Evolutionary conservation across 2,797 vertebrate genomes (phyloP), one percentile per base, ranked within the genome.

Genomic region (Lophius americanus): DNA sequence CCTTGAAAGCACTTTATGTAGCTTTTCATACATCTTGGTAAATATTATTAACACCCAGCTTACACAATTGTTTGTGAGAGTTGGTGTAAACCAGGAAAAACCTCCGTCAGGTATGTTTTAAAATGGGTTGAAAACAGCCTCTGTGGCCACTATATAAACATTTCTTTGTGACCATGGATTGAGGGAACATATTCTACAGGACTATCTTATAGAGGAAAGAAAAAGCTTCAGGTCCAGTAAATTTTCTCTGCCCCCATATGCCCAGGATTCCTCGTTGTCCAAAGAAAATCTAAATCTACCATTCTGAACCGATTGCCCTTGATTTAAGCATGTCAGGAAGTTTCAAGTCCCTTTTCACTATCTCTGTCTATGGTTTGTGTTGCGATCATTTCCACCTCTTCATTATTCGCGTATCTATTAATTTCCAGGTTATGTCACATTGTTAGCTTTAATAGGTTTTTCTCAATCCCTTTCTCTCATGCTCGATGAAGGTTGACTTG

Each of bases 1-100:
- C 60, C 55, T 81, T 78, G 32, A 87, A 91, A 91, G 89, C 89
- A 91, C 88, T 90, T 92, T 91, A 88, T 70, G 76, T 52, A 60
- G 32, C 48, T 64, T 50, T 78, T 52, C 62, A 50, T 35, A 14
- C 57, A 35, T 54, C 14, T 39, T 13, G 6, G 54, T 38, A 6
- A 73, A 41, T 23, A 23, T 23, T 23, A 23, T 23, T 23, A 23
- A 2, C 51, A 56, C 47, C 35, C 39, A 51, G 23, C 53, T 57
- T n/a, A 51, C 44, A 11, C 13, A 56, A 36, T 36, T 39, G 23
- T 67, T n/a, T 32, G 6, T 23, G 9, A 10, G 51, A 44, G 39
- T 58, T 2, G 4, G 6, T 60, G 57, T 32, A 70, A 62, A n/a
- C 38, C 47, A 48, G 46, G 39, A 57, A 55, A 38, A 62, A 53